These are phyloP conservation scores for Drymonia ruficornis DNA, from an alignment of 2,888 invertebrate genomes.

Conservation along the genomic window DNA sequence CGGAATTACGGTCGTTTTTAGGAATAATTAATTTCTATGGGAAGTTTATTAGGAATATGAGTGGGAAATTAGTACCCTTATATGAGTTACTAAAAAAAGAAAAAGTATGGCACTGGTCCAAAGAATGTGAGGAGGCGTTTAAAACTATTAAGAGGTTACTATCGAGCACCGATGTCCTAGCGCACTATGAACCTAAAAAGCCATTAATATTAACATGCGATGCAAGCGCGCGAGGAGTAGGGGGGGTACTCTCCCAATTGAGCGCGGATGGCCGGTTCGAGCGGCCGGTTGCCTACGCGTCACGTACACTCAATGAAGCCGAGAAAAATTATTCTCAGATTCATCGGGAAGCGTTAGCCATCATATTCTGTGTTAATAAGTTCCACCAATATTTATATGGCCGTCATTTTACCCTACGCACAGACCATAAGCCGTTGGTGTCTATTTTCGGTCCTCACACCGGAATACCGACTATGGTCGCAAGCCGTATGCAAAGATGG, in stretches of 20 bases:
- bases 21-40: constrained; percentile 2
- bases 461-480: background rate
- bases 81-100: constrained; percentile 1
- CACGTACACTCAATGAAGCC: background rate
- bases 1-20: too few relatives aligned
- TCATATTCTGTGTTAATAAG: background rate
- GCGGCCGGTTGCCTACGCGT: background rate
- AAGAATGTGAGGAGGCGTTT: background rate
- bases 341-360: background rate
- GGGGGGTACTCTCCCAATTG: background rate
- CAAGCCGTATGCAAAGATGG: background rate
- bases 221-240: background rate
- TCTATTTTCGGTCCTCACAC: background rate
- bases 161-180: background rate
- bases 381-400: background rate
- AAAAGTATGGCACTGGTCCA: background rate
- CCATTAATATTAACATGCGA: background rate
- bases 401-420: background rate
- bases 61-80: background rate
- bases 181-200: background rate
- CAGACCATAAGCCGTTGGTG: background rate
- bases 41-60: background rate
- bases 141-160: background rate
- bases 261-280: background rate
- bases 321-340: constrained; percentile 2